Evolutionary conservation across 2,797 vertebrate genomes (phyloP), one percentile per base, ranked within the genome.

Genomic region (Anolis apletophallus): DNA sequence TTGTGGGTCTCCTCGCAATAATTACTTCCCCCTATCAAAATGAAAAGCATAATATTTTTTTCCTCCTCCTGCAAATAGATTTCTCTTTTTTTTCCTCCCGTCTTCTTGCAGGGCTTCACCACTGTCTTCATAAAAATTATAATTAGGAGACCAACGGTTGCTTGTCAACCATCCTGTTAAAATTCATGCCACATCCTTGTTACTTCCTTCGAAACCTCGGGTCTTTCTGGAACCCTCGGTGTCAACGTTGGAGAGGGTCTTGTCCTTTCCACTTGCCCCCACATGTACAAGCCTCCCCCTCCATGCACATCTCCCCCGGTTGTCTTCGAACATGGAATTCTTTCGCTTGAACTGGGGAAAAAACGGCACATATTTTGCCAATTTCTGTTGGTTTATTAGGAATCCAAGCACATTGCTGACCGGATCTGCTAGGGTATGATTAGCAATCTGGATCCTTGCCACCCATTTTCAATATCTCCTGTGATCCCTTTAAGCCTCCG

Each of bases 381-480:
- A 69, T 84, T 74, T 34, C 81, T 93, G 54, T 92, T 88, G 91
- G 91, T 94, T 95, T 94, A 89, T 94, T 94, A 93, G 91, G 91
- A 90, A 95, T 95, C 93, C 92, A 55, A 69, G 81, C 34, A 77
- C 83, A 85, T 87, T 75, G 72, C 86, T 91, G 91, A 92, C 82
- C 89, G 88, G 84, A 92, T 88, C 88, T 94, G 81, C 89, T 67
- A 81, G 84, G 91, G 91, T 93, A 91, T 92, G 94, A 95, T 96
- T 94, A 95, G 93, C 82, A 95, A 94, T 93, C 95, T 91, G 88
- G 91, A 94, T 95, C 90, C 92, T 94, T 93, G 88, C 91, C 93
- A 91, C 95, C 93, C 89, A 92, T 96, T 96, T 97, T 96, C 96
- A 96, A 95, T 95, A 96, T 96, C 95, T 95, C 90, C 61, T 19